Base-by-base conservation (phyloP, 2,888 invertebrate species). In the Rotaria sp. region DNA sequence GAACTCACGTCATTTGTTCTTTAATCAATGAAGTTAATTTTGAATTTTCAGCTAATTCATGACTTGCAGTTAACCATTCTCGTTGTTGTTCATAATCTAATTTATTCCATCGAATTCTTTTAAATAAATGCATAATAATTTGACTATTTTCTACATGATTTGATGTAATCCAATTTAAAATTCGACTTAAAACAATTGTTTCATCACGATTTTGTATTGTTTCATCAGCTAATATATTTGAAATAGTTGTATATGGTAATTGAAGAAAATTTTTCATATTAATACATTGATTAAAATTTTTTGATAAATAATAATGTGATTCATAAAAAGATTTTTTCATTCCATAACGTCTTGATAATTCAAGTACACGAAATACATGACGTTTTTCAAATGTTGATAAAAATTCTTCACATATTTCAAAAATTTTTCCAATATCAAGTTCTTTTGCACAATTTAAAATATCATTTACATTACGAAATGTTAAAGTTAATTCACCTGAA, bases 211-310 rank as follows among this genome's bases (percentile, higher is more conserved):
- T 30, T 38, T 35, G 24, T 11, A 59, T 80, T 18, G 84, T 84
- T 84, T 86, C 80, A 55, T 55, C 38, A 0, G 80, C 35, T 45
- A 86, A 41, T 38, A 86, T 50, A 24, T 85, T 84, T 18, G 26
- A 18, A 38, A 86, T 55, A 15, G 67, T 38, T 48, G 75, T 48
- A 26, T 67, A 85, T n/a, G 52, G 50, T 35, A 85, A 55, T 45
- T 75, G 30, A n/a, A 86, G 26, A 55, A 86, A 86, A 85, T 21
- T 59, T 75, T 75, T 85, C 52, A 75, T 84, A n/a, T 55, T 86
- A 26, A 86, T 85, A 57, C 85, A 86, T 24, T 86, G 30, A 85
- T 86, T 75, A 80, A 86, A 86, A 57, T 85, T 85, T 45, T 84
- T 84, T 35, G 75, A 85, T 30, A 86, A 15, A 38, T 80, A 85